A percentile compares a stretch with the other conserved stretches of the same genome.
Evolutionary conservation across 2,113 vertebrate species (phyloP).

Genomic region (Promerops cafer): DNA sequence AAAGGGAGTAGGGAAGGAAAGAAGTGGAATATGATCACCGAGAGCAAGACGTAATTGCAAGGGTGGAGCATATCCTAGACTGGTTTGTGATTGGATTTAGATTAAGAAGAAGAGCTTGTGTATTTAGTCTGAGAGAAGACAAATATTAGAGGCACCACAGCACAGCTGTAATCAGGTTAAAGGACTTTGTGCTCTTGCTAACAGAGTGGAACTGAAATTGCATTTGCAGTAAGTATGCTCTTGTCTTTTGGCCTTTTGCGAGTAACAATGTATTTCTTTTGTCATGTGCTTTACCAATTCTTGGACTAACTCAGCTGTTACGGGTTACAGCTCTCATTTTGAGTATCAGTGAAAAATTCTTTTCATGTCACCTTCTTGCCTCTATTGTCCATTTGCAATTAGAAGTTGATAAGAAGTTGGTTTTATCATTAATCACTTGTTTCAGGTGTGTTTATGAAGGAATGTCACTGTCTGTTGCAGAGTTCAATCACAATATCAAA

Average conservation of each 20-base stretch:
- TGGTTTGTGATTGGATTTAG: conserved; percentile 45
- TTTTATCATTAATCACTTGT: neutral
- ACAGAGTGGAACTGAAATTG: neutral
- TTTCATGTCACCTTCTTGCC: neutral
- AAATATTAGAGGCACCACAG: neutral
- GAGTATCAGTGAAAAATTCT: neutral
- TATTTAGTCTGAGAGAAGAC: neutral
- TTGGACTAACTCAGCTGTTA: neutral
- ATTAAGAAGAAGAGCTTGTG: neutral
- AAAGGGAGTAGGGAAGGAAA: neutral
- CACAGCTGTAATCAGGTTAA: neutral
- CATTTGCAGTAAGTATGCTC: conserved; percentile 34
- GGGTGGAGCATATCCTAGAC: conserved; percentile 37
- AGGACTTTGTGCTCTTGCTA: neutral
- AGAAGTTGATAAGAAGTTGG: neutral
- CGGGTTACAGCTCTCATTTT: fast-evolving
- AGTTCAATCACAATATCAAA: neutral
- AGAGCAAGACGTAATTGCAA: neutral
- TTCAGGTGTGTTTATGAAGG: neutral
- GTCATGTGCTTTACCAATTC: neutral
- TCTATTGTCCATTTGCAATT: neutral
- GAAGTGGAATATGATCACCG: neutral
- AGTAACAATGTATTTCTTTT: neutral
- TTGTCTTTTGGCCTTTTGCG: neutral
- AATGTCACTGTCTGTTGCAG: neutral